Evolutionary conservation across 2,888 invertebrate genomes (phyloP).

Genomic region (Drepana falcataria): DNA sequence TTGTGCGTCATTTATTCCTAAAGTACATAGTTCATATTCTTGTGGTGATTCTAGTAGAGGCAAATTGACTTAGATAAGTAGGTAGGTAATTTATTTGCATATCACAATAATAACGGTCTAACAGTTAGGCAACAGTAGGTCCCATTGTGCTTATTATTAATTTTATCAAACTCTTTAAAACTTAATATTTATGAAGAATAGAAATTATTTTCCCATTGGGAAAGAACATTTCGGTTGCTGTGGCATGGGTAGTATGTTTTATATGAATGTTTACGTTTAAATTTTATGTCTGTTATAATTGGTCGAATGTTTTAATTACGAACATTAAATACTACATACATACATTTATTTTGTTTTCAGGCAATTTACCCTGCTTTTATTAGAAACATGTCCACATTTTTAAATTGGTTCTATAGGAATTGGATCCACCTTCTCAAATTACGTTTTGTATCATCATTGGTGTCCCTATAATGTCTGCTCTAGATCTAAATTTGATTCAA

Average conservation of each 20-base stretch:
- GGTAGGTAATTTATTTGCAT: slow-evolving; percentile 34
- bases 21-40: neutral
- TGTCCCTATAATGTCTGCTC: neutral
- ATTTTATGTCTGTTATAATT: neutral
- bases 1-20: neutral
- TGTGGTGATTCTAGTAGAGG: slow-evolving; percentile 8
- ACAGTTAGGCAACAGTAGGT: slow-evolving; percentile 60
- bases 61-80: slow-evolving; percentile 35
- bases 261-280: slow-evolving; percentile 6
- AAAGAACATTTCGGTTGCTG: neutral
- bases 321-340: slow-evolving; percentile 47
- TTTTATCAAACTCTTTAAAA: slow-evolving; percentile 31
- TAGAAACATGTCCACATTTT: slow-evolving; percentile 55
- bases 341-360: slow-evolving; percentile 53
- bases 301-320: slow-evolving; percentile 16
- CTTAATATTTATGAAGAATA: slow-evolving; percentile 11
- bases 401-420: slow-evolving; percentile 59
- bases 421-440: slow-evolving; percentile 28
- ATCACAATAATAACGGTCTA: slow-evolving; percentile 47
- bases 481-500: slow-evolving; percentile 7
- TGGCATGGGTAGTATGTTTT: neutral
- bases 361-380: slow-evolving; percentile 72
- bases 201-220: neutral
- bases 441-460: slow-evolving; percentile 22
- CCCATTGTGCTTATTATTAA: slow-evolving; percentile 48